Base-by-base conservation (phyloP, 2,797 vertebrate species). In the Enteromius treurensis region DNA sequence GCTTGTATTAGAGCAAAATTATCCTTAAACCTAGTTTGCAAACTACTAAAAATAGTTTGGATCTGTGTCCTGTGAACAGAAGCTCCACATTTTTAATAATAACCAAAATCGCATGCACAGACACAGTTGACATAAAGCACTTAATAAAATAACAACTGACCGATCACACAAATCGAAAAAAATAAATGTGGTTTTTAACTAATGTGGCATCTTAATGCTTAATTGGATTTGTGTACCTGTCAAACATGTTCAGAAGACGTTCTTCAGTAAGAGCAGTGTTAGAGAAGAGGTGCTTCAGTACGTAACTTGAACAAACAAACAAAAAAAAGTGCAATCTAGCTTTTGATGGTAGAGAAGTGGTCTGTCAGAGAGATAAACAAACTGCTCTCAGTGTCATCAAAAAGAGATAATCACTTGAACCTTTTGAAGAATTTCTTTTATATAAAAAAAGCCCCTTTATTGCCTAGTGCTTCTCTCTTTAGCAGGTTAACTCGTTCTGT, bases 271-370 rank as follows among this genome's bases (percentile, higher is more conserved):
- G 81, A 82, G 79, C 79, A 58, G 78, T 19, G 49, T 87, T 84
- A 87, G 73, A 91, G 86, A 47, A 90, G 82, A 81, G 42, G 84
- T 88, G 90, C 90, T 92, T 90, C 88, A 90, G 90, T 86, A 86
- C 71, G 86, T 83, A 89, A 92, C 91, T 91, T 92, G 90, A 42
- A 42, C 2, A 47, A 93, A 37, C 15, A 83, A 42, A 42, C 2
- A 47, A 93, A 37, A n/a, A 83, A 94, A 95, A 90, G 93, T 97
- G 95, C 94, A 95, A 94, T 96, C 80, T 86, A 92, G 91, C 93
- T 90, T 93, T 94, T 93, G 92, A 90, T 94, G 94, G 94, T 87
- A 77, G 88, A 86, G 68, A 82, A 81, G 86, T 45, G 67, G 83
- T 85, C 55, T 82, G 60, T 73, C 49, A 75, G 80, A 82, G 83